Evolutionary conservation across 2,888 invertebrate species (phyloP), one percentile per base, ranked within the genome.

Genomic region (Agrochola litura): DNA sequence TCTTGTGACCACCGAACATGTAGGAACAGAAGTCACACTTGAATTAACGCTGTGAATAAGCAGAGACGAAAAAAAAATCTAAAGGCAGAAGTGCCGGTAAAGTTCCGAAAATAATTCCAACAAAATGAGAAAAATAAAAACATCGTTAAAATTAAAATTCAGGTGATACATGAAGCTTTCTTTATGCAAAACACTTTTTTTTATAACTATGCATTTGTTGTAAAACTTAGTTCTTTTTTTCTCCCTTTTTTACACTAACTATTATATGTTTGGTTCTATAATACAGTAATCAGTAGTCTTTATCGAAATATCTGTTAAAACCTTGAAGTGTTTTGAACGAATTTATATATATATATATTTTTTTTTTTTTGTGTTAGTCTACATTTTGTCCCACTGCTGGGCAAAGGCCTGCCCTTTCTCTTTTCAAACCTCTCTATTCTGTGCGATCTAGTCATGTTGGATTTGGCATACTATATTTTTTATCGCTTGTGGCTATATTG

Each of bases 11-110:
- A 61, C 14, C 3, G 9, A n/a, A 54, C 10, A 63, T 46, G 6
- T 43, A 14, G 12, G 6, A 25, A 19, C 63, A 79, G 69, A 79
- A 73, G 49, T n/a, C 5, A 2, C 16, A 46, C 43, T 30, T 30
- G 22, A 46, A 46, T 46, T 46, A 46, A 10, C 43, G 2, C 30
- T 30, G 30, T 30, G 30, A 30, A 30, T 30, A 30, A 30, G 30
- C 30, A 30, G 30, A 30, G 1, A 30, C 30, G 30, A 30, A 30
- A 30, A 30, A 30, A 30, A 30, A 30, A 30, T 30, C 30, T 30
- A 30, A 30, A 30, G 30, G 2, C 30, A 30, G 30, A 30, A 30
- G 30, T 30, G 30, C 30, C 30, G 30, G 30, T 30, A 2, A 30
- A 30, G 30, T 30, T 30, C 30, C 30, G 2, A 30, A 30, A 30